Base-by-base conservation (phyloP, 2,797 vertebrate species). In the Synanceia verrucosa region DNA sequence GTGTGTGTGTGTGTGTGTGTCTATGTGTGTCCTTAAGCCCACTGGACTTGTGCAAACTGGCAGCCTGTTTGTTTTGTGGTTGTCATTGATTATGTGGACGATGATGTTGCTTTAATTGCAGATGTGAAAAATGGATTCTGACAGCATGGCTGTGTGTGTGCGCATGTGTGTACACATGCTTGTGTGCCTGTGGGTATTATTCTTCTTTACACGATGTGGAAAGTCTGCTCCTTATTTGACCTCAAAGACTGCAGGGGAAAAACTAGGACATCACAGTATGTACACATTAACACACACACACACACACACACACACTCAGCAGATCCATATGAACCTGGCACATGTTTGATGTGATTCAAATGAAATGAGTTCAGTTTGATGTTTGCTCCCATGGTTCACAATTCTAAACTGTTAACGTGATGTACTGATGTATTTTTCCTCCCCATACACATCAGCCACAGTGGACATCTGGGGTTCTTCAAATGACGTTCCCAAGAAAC, bases 181-280 rank as follows among this genome's bases (percentile, higher is more conserved):
- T 44, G 39, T 14, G 2, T 66, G 78, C 70, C 60, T 75, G 58
- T 76, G 75, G 73, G 51, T 67, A 37, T 23, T 63, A 74, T 65
- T 78, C 63, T 76, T 71, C 67, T 77, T 65, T 78, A 70, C 71
- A 73, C 34, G 18, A 84, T 82, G 73, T 78, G 67, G 78, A 81
- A 86, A 78, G 63, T 87, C 76, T 82, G 81, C 77, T 87, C 79
- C 73, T 70, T 76, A 78, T 87, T 74, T 86, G 85, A 89, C 86
- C 82, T 87, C 66, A 78, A 81, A 87, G 73, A 78, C 68, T 81
- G 68, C 69, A 13, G 58, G 50, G 78, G 59, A 79, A 79, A 88
- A 87, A 86, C 48, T 85, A 85, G 89, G 82, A 76, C 82, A 81
- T 51, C 44, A 46, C 66, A 67, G 69, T 63, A 57, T 81, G 60